phyloP scores from a whole-genome alignment of 2,888 invertebrate species.

The Dusona sp. region DNA sequence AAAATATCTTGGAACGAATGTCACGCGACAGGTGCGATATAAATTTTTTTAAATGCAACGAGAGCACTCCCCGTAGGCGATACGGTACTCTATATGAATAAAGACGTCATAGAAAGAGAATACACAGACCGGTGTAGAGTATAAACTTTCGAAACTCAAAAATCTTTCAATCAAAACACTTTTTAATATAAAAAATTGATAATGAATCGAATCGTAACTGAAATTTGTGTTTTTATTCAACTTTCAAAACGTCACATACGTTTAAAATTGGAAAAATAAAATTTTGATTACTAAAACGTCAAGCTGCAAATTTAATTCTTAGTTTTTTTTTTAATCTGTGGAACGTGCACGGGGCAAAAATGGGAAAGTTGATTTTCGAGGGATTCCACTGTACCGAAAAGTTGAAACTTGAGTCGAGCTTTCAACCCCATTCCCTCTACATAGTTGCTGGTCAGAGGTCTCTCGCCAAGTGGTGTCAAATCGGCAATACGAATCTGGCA shows the following conservation, averaged over 20 bases:
- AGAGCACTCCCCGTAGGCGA: not conserved
- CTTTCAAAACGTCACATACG: too few species aligned
- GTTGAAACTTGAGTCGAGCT: conserved; percentile 40
- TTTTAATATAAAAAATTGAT: not conserved
- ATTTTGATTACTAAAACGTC: not conserved
- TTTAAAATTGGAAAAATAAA: not conserved
- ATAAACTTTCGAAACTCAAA: not conserved
- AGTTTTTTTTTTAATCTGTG: not conserved
- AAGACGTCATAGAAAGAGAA: not conserved
- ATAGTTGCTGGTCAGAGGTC: conserved; percentile 68
- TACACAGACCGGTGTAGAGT: not conserved
- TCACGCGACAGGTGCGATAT: conserved; percentile 37
- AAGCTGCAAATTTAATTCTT: too few species aligned
- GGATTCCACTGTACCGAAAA: conserved; percentile 51
- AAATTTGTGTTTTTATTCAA: not conserved
- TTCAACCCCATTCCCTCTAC: conserved; percentile 37
- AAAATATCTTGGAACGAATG: conserved; percentile 39
- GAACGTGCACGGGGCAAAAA: not conserved
- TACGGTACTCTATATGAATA: too few species aligned
- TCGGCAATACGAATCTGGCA: conserved; percentile 71
- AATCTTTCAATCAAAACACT: not conserved
- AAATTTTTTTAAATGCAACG: conserved; percentile 36
- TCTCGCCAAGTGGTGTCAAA: conserved; percentile 69
- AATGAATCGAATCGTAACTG: not conserved
- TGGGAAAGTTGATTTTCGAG: not conserved